Base-by-base conservation (phyloP, 1,140 invertebrate species). In the Arion vulgaris region DNA sequence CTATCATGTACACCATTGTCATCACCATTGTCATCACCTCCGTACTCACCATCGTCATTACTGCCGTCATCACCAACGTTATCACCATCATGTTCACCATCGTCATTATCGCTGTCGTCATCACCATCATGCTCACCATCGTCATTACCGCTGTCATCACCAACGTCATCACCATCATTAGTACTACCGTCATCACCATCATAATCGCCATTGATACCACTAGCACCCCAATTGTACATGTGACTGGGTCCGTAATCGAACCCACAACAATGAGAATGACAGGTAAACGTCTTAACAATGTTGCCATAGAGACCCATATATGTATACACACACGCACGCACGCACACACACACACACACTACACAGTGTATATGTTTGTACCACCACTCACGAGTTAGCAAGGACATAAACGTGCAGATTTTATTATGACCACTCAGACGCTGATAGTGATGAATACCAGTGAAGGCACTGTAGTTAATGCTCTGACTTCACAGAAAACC, bases 111-210 rank as follows among this genome's bases (percentile, higher is more conserved):
- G 15, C 15, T 15, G 15, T 45, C 41, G 15, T 45, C 41, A 45
- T 45, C 41, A 45, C 15, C 41, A 45, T 73, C 36, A 73, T 73
- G 7, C 11, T 73, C 36, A 73, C 34, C 36, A 73, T 73, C 36
- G 34, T 73, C 36, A 73, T 73, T 32, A 73, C 34, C 34, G 34
- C 34, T 32, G 34, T 73, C 36, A 73, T 32, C 36, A 73, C 34
- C 34, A 73, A 15, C 36, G 34, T 73, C 36, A 73, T 73, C 36
- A 73, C 34, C 36, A 73, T 73, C 34, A 73, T 73, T 73, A 73
- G 11, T 73, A 32, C 34, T 32, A 73, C 34, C 36, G 34, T 73
- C 36, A 73, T 73, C 34, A 13, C 34, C 23, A 36, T 15, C 5
- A 45, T 45, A 7, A 45, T 45, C 41, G 15, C 15, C 41, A 45